Evolutionary conservation across 2,113 vertebrate species (phyloP).

Genomic region (Vanacampus margaritifer): DNA sequence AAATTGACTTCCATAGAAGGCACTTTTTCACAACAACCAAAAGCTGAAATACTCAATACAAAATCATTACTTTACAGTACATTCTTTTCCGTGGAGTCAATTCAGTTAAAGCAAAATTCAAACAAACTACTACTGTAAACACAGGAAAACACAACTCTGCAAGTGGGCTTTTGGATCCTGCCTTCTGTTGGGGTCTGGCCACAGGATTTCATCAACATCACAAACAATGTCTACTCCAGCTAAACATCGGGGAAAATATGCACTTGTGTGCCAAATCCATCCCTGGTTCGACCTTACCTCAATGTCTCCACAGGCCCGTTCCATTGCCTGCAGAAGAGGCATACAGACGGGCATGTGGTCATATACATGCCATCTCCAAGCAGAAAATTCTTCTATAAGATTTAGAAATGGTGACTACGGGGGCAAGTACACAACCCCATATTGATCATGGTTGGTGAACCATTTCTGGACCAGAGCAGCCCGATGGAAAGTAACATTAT

Average conservation of each 20-base stretch:
- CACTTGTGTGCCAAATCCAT: background rate
- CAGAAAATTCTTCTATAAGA: no score
- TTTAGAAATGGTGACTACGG: background rate
- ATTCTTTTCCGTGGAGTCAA: no score
- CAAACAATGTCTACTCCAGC: background rate
- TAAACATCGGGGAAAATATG: background rate
- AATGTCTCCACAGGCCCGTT: background rate
- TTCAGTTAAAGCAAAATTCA: no score
- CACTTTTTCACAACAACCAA: no score
- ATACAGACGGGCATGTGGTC: no score
- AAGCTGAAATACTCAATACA: no score
- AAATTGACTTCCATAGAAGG: no score
- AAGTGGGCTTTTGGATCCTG: background rate
- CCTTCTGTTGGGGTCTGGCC: background rate
- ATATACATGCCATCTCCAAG: no score
- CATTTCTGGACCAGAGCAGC: background rate
- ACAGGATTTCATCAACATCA: background rate
- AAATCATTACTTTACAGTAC: no score
- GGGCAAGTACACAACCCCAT: background rate
- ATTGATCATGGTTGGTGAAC: background rate
- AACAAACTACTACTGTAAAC: no score
- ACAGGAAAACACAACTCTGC: no score
- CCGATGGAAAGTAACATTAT: background rate
- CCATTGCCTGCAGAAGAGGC: background rate
- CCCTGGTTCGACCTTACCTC: background rate